Percentiles rank a stretch among this genome's conserved stretches.
These are phyloP conservation scores for Mallotus villosus DNA, from an alignment of 2,797 vertebrate species.

Conservation along the genomic window DNA sequence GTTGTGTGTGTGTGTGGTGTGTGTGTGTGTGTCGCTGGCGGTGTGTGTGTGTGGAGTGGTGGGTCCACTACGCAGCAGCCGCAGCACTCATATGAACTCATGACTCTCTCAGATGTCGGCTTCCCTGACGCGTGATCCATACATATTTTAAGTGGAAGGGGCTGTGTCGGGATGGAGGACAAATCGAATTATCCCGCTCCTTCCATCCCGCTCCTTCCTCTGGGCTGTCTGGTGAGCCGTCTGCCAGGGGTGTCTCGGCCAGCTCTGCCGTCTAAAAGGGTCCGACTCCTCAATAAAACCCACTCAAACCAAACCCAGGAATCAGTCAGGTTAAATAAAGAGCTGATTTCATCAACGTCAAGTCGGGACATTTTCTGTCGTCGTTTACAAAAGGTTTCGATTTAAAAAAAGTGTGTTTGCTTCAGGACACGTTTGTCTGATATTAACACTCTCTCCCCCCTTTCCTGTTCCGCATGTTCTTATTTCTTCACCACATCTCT, in stretches of 20 bases:
- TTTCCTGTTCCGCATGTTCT: too few relatives aligned
- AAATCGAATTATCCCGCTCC: constrained; percentile 77
- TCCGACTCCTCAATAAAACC: constrained; percentile 54
- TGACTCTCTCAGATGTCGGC: constrained; percentile 74
- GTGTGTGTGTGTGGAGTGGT: too few relatives aligned
- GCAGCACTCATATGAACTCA: constrained; percentile 48
- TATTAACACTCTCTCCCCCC: background rate
- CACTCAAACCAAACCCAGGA: constrained; percentile 46
- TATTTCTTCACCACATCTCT: too few relatives aligned
- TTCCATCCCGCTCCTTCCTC: constrained; percentile 76
- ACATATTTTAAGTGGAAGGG: constrained; percentile 78
- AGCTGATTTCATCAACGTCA: constrained; percentile 14
- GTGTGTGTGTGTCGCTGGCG: constrained; percentile 21
- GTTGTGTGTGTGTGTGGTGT: constrained; percentile 24
- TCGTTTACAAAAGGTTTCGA: background rate
- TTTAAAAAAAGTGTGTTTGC: background rate
- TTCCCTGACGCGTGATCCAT: constrained; percentile 75
- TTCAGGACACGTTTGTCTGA: background rate
- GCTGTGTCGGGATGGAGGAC: constrained; percentile 69
- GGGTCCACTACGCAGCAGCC: constrained; percentile 32
- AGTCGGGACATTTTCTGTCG: background rate
- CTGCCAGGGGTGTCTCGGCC: constrained; percentile 51
- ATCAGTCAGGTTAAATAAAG: constrained; percentile 39
- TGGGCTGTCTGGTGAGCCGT: constrained; percentile 50
- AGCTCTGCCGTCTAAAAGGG: constrained; percentile 54